phyloP scores from a whole-genome alignment of 2,888 invertebrate genomes.

The Habrosyne pyritoides region DNA sequence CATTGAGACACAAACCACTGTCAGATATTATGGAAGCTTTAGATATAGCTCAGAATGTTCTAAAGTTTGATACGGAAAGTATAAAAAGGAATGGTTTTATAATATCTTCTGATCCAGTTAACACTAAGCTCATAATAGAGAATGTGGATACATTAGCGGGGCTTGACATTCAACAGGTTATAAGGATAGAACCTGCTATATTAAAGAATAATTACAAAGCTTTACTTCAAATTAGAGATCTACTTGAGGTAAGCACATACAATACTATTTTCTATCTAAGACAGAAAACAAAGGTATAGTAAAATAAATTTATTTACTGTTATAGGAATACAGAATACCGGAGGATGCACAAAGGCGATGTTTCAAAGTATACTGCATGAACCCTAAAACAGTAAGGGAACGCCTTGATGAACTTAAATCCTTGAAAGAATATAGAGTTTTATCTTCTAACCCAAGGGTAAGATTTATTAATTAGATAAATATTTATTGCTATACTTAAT shows the following conservation, averaged over 20 bases:
- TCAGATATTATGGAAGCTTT: constrained; percentile 80
- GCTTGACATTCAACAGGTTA: constrained; percentile 79
- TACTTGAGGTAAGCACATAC: constrained; percentile 71
- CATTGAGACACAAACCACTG: constrained; percentile 70
- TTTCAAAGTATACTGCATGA: constrained; percentile 83
- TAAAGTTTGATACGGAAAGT: constrained; percentile 79
- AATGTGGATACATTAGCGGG: constrained; percentile 82
- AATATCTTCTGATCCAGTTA: constrained; percentile 82
- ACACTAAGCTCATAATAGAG: constrained; percentile 80
- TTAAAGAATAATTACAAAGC: constrained; percentile 83
- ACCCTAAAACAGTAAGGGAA: constrained; percentile 81
- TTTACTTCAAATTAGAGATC: constrained; percentile 78
- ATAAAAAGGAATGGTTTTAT: constrained; percentile 85
- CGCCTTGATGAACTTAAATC: constrained; percentile 82
- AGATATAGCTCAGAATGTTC: constrained; percentile 77
- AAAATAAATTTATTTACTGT: constrained; percentile 13
- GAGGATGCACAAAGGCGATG: constrained; percentile 77
- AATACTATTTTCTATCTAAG: not conserved
- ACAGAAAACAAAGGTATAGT: not conserved
- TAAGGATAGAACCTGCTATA: constrained; percentile 84
- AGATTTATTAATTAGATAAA: constrained; percentile 24
- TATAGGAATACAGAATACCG: constrained; percentile 82
- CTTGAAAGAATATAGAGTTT: constrained; percentile 84
- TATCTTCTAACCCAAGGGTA: constrained; percentile 85
- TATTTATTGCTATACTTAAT: no score